Evolutionary conservation across 2,113 vertebrate species (phyloP).

Genomic region (Hippocampus abdominalis): DNA sequence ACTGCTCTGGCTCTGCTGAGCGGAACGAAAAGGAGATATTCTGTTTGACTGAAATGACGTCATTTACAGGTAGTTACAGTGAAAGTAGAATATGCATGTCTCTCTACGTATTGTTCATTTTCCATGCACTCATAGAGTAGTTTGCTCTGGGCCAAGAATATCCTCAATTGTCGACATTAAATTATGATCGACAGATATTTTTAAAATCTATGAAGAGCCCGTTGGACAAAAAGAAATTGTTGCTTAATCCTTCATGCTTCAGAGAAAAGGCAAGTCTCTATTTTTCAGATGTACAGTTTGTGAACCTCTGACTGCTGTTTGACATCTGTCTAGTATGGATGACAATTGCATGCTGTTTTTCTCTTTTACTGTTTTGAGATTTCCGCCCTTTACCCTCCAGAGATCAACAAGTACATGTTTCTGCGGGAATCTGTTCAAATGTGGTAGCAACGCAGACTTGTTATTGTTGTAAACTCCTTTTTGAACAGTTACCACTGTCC

Average conservation of each 20-base stretch:
- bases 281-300: too few relatives aligned
- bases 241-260: not conserved
- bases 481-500: too few relatives aligned
- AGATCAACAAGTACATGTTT: too few relatives aligned
- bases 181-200: not conserved
- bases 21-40: slow-evolving; percentile 9
- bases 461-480: too few relatives aligned
- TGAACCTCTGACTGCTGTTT: too few relatives aligned
- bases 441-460: too few relatives aligned
- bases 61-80: slow-evolving; percentile 13
- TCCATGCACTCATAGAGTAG: not conserved
- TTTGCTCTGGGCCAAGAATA: not conserved
- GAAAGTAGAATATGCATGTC: slow-evolving; percentile 28
- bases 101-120: slow-evolving; percentile 14
- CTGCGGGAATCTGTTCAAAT: too few relatives aligned
- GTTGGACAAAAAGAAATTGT: not conserved
- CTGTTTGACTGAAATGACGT: slow-evolving; percentile 7
- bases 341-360: not conserved
- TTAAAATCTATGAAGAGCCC: not conserved
- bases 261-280: too few relatives aligned
- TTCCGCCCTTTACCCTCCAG: not conserved
- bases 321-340: not conserved
- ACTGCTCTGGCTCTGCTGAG: not conserved
- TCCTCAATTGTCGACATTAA: not conserved
- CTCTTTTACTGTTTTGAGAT: not conserved